A percentile compares a stretch with the other conserved stretches of the same genome.
phyloP scores from a whole-genome alignment of 2,888 invertebrate genomes.

The Rhamnusium bicolor region DNA sequence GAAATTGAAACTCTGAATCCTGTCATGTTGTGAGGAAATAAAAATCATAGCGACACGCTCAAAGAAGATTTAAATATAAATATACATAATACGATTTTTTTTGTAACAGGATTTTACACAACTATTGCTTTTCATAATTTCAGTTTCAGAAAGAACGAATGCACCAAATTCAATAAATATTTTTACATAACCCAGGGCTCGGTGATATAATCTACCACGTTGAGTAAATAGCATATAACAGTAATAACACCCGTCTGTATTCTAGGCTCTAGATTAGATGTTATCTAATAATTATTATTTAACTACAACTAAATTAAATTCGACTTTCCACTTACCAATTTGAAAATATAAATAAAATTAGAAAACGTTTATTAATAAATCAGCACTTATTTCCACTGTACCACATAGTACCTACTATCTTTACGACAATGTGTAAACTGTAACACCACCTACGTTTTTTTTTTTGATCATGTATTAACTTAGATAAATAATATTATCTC shows the following conservation, averaged over 20 bases:
- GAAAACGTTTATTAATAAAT: neutral
- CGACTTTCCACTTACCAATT: neutral
- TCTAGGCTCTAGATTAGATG: neutral
- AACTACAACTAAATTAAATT: neutral
- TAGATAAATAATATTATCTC: conserved; percentile 33
- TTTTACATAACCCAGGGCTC: too few relatives aligned
- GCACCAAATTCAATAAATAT: too few relatives aligned
- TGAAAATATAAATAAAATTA: neutral
- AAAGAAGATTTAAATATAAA: too few relatives aligned
- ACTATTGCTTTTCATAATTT: too few relatives aligned
- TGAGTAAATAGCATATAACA: too few relatives aligned
- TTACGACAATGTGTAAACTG: conserved; percentile 22
- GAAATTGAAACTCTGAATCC: too few relatives aligned
- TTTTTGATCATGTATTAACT: neutral
- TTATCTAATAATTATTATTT: neutral
- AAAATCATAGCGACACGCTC: too few relatives aligned
- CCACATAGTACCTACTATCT: conserved; percentile 13
- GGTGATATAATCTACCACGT: too few relatives aligned
- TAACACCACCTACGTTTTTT: conserved; percentile 9
- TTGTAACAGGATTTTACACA: too few relatives aligned
- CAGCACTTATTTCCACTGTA: neutral
- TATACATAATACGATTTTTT: too few relatives aligned
- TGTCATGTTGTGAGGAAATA: too few relatives aligned
- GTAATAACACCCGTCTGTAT: neutral
- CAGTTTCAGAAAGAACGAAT: too few relatives aligned